Conservation (phyloP, 2,888 invertebrate species). For the Thecocarcelia acutangulata region DNA sequence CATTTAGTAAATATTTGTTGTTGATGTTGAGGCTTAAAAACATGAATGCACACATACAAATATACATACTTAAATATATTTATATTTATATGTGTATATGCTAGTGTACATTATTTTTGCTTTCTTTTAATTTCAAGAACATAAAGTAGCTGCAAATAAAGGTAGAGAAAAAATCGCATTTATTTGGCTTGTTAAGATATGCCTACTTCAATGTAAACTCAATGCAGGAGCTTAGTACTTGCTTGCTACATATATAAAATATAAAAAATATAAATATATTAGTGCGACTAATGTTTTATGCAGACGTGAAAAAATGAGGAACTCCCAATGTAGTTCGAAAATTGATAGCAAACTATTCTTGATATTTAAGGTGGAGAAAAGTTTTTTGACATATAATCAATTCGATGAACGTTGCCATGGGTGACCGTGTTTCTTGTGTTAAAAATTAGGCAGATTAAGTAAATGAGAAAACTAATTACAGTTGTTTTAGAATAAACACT, state of each 20-base stretch:
- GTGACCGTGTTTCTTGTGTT: too few species aligned
- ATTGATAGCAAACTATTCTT: too few species aligned
- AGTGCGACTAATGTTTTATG: slow-evolving; percentile 33
- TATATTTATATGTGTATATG: background rate
- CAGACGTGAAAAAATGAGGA: too few species aligned
- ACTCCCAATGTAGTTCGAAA: too few species aligned
- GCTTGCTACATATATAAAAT: slow-evolving; percentile 14
- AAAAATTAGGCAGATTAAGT: too few species aligned
- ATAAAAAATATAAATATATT: slow-evolving; percentile 23
- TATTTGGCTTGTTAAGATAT: slow-evolving; percentile 33
- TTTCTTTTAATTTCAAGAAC: slow-evolving; percentile 50
- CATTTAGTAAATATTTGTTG: slow-evolving; percentile 68
- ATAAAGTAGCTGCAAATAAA: slow-evolving; percentile 26
- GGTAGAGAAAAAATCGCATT: slow-evolving; percentile 30
- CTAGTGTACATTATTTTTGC: slow-evolving; percentile 14
- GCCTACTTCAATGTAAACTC: slow-evolving; percentile 14
- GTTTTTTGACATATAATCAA: too few species aligned
- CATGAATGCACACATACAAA: too few species aligned
- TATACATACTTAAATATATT: background rate
- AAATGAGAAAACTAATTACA: too few species aligned
- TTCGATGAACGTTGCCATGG: too few species aligned
- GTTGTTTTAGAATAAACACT: too few species aligned
- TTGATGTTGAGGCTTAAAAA: slow-evolving; percentile 59
- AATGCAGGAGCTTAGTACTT: slow-evolving; percentile 39
- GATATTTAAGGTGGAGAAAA: too few species aligned